A percentile compares a stretch with the other conserved stretches of the same genome.
phyloP scores from a whole-genome alignment of 2,888 invertebrate species.

The Ormyrus nitidulus region DNA sequence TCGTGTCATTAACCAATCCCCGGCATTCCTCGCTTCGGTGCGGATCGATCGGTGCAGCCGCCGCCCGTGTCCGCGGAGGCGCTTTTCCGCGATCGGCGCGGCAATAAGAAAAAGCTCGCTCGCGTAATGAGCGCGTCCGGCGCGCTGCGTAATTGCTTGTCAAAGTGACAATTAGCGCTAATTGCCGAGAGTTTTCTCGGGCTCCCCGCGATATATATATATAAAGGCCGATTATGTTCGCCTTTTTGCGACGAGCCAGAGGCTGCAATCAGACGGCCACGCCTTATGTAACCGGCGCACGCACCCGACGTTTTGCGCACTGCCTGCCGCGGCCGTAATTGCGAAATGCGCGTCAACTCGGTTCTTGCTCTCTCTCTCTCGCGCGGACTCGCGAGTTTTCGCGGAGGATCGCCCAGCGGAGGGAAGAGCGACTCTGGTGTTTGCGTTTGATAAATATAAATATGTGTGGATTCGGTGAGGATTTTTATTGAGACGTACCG shows the following conservation, averaged over 20 bases:
- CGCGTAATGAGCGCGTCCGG: constrained; percentile 30
- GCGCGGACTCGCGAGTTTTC: too few species aligned
- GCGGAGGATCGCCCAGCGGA: too few species aligned
- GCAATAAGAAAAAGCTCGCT: constrained; percentile 14
- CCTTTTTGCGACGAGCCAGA: constrained; percentile 6
- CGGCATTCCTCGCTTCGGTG: not conserved
- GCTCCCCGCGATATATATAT: constrained; percentile 60
- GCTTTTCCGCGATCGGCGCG: not conserved
- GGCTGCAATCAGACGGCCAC: not conserved
- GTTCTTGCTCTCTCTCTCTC: too few species aligned
- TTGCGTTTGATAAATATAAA: too few species aligned
- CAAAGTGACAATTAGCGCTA: constrained; percentile 29
- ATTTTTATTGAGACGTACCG: too few species aligned
- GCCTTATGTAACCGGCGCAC: constrained; percentile 20
- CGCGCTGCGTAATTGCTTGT: constrained; percentile 45
- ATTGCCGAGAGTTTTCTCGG: not conserved
- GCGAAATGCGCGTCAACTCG: too few species aligned
- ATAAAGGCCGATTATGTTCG: not conserved
- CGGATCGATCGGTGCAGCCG: not conserved
- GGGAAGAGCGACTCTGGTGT: too few species aligned
- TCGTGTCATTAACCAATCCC: not conserved
- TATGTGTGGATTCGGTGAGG: too few species aligned
- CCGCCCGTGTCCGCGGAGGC: not conserved
- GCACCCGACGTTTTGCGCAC: not conserved
- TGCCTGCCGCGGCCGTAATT: too few species aligned